These are phyloP conservation scores for Cassiopea xamachana DNA, from an alignment of 30 jellyfish, hydroid and myxozoan species.

Conservation along the genomic window DNA sequence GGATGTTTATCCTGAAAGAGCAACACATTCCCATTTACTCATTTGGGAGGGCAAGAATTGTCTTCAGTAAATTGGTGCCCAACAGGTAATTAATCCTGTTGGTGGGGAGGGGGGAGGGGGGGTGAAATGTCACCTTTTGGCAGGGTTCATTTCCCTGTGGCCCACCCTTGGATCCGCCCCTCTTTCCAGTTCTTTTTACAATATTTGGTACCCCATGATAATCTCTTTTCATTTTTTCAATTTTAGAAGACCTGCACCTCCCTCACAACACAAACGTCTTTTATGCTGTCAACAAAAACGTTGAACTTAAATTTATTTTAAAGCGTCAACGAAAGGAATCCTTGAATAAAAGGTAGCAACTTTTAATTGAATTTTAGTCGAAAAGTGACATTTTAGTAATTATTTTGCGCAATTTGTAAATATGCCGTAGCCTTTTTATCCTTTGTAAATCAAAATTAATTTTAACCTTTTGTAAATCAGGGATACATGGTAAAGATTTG, in stretches of 20 bases:
- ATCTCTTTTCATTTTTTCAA: not conserved
- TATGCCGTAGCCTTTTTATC: not conserved
- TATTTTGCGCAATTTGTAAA: not conserved
- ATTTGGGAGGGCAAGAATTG: no score
- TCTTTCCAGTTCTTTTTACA: no score
- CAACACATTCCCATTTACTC: no score
- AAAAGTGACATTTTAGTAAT: not conserved
- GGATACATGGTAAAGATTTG: no score
- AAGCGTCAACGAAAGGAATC: conserved; percentile 33
- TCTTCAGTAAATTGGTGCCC: no score
- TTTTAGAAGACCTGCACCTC: conserved; percentile 77
- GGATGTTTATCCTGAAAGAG: no score
- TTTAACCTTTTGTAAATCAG: not conserved
- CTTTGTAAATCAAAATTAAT: conserved; percentile 2
- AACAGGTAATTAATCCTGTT: no score
- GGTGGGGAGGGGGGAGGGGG: no score
- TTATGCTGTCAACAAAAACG: conserved; percentile 80
- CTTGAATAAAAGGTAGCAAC: conserved; percentile 48
- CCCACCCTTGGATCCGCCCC: no score
- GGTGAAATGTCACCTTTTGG: no score
- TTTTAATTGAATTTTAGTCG: not conserved
- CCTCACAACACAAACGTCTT: conserved; percentile 80
- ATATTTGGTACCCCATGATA: not conserved
- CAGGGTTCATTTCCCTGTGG: no score
- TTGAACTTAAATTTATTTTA: conserved; percentile 65